Evolutionary conservation across 2,113 vertebrate species (phyloP), one percentile per base, ranked within the genome.

Genomic region (Notarius quadriscutis): DNA sequence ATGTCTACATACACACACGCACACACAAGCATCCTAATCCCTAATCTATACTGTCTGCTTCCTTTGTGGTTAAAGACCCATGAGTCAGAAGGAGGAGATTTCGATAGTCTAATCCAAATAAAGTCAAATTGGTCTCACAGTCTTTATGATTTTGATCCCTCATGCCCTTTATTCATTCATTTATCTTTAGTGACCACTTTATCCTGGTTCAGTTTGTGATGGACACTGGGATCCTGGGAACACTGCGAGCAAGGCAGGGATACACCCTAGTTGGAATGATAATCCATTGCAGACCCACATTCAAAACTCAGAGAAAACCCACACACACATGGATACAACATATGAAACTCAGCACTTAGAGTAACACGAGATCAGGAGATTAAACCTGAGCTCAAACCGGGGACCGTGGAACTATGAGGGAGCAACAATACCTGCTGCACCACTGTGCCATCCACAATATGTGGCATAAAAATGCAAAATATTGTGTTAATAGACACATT

Each of bases 31-130:
- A 58, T 81, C 83, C 20, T 51, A 86, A 86, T 48, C 27, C 34
- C 53, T 86, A 85, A 91, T 89, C 88, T 84, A 91, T 91, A 91
- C 27, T 86, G 84, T 84, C 86, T 89, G 86, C 90, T 86, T 89
- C 90, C 90, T 90, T 67, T 86, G 25, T 86, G 84, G 69, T 55
- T 90, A 50, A 72, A 72, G 72, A 79, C 34, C 30, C 41, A 78
- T 27, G 34, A 82, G 78, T 84, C 18, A 87, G 50, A 89, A 57
- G 55, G 25, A 83, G 65, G 67, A 81, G 71, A 63, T 83, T 80
- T 78, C 30, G n/a, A 67, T 3, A 65, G 74, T 7, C n/a, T 58
- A 58, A 80, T 80, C 25, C 51, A 72, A 83, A 74, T 41, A 63
- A 78, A 72, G 34, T 87, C 55, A 5, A 82, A 69, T 50, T 22